phyloP scores from a whole-genome alignment of 2,888 invertebrate species.

The Sipha maydis region DNA sequence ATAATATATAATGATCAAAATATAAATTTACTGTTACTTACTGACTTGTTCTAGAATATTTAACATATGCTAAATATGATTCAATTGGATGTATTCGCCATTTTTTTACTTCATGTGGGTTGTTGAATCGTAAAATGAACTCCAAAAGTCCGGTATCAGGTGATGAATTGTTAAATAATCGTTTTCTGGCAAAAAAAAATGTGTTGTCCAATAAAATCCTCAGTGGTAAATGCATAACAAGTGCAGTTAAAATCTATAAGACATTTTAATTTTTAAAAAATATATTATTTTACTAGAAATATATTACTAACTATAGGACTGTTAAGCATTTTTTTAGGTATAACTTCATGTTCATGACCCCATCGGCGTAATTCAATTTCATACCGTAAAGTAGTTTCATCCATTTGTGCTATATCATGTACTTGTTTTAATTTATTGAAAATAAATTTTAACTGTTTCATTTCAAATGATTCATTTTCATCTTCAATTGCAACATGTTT shows the following conservation, averaged over 20 bases:
- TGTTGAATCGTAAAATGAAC: constrained; percentile 46
- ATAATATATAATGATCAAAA: not conserved
- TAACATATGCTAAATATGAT: constrained; percentile 42
- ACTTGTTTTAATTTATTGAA: constrained; percentile 32
- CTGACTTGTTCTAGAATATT: constrained; percentile 34
- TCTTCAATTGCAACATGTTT: not conserved
- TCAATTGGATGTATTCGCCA: constrained; percentile 50
- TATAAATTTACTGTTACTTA: not conserved
- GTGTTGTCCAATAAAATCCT: constrained; percentile 29
- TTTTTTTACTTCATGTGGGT: constrained; percentile 15
- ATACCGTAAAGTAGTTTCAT: not conserved
- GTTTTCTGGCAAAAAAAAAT: constrained; percentile 35
- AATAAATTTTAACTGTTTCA: constrained; percentile 39
- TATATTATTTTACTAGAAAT: not conserved
- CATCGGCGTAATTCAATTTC: constrained; percentile 42
- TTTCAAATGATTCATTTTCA: constrained; percentile 23
- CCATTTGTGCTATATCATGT: constrained; percentile 30
- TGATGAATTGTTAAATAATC: constrained; percentile 22
- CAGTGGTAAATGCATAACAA: constrained; percentile 41
- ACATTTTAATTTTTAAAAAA: constrained; percentile 18
- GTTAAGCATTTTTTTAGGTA: constrained; percentile 28
- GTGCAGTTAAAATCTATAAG: constrained; percentile 46
- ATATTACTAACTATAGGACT: constrained; percentile 20
- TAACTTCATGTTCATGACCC: constrained; percentile 24
- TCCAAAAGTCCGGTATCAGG: constrained; percentile 19